These are phyloP conservation scores for Drosophila rufa DNA, from an alignment of 1,140 invertebrate species.

Conservation along the genomic window DNA sequence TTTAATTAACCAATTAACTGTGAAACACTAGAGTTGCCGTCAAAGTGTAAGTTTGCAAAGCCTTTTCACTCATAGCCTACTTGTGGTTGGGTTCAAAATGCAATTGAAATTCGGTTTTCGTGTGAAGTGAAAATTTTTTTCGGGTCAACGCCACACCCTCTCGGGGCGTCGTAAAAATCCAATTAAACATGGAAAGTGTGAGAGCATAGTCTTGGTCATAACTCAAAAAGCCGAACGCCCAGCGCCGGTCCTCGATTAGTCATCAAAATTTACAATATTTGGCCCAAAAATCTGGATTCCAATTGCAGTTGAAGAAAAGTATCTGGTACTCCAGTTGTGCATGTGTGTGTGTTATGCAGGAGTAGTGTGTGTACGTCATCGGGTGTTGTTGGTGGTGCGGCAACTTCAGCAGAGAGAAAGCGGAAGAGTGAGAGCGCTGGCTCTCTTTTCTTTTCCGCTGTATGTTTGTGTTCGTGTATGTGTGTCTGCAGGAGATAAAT, in stretches of 20 bases:
- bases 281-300: constrained; percentile 40
- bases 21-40: constrained; percentile 40
- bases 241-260: constrained; percentile 2
- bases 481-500: constrained; percentile 11
- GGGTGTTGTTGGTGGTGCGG: constrained; percentile 66
- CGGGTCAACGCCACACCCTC: constrained; percentile 84
- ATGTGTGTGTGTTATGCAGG: constrained; percentile 32
- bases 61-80: constrained; percentile 22
- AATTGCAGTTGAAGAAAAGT: constrained; percentile 59
- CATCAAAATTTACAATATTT: constrained; percentile 10
- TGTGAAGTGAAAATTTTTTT: constrained; percentile 75
- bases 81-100: constrained; percentile 25
- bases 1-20: constrained; percentile 53
- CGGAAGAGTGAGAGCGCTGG: constrained; percentile 36
- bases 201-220: constrained; percentile 27
- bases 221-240: background rate
- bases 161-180: constrained; percentile 51
- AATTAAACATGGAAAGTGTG: constrained; percentile 57
- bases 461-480: constrained; percentile 40
- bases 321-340: constrained; percentile 64
- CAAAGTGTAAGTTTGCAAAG: constrained; percentile 67
- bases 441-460: constrained; percentile 14
- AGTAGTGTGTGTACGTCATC: constrained; percentile 72
- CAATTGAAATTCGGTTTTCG: constrained; percentile 50
- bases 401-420: constrained; percentile 74